These are phyloP conservation scores for Gracilinanus agilis DNA, from an alignment of 2,113 vertebrate species.

Conservation along the genomic window DNA sequence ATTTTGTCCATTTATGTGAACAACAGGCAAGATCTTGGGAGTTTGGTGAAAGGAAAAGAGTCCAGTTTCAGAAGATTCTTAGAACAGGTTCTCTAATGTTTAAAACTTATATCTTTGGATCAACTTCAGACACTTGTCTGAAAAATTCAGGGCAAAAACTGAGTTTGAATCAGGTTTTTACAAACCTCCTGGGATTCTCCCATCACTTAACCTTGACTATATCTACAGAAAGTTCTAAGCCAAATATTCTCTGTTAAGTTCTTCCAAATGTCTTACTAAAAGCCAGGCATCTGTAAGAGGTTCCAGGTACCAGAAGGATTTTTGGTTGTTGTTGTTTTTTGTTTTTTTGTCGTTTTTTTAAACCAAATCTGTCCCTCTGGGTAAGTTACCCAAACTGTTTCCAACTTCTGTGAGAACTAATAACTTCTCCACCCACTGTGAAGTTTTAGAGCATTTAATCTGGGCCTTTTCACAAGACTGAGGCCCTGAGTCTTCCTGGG, in stretches of 20 bases:
- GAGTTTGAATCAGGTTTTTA: constrained; percentile 45
- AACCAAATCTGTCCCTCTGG: constrained; percentile 13
- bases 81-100: not conserved
- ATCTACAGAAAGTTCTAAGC: constrained; percentile 1
- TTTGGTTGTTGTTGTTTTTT: not conserved
- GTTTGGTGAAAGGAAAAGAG: not conserved
- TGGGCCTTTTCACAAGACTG: not conserved
- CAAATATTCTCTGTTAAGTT: constrained; percentile 45
- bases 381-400: not conserved
- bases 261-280: constrained; percentile 43
- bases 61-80: constrained; percentile 36
- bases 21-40: constrained; percentile 11
- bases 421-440: not conserved
- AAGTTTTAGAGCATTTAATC: not conserved
- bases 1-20: constrained; percentile 1
- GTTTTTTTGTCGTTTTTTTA: not conserved
- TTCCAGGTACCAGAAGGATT: not conserved
- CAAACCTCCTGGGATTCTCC: constrained; percentile 40
- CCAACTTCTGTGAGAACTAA: not conserved
- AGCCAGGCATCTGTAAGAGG: constrained; percentile 26
- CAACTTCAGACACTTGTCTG: not conserved
- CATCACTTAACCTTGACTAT: constrained; percentile 11
- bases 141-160: constrained; percentile 33
- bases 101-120: constrained; percentile 28
- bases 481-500: not conserved